Evolutionary conservation across 2,113 vertebrate genomes (phyloP).

Genomic region (Telmatochromis brachygnathus): DNA sequence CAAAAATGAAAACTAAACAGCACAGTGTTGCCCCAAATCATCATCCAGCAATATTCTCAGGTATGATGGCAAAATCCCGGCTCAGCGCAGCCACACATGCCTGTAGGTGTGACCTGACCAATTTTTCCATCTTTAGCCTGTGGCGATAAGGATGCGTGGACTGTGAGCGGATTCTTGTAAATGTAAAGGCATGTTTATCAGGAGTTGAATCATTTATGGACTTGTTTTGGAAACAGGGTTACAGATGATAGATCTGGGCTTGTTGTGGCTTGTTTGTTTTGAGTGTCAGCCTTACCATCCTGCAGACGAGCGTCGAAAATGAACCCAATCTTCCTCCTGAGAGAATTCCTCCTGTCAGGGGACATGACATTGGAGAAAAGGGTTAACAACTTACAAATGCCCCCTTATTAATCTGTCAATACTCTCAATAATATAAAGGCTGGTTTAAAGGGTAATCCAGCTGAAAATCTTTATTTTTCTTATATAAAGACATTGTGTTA

Average conservation of each 20-base stretch:
- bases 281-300: slow-evolving; percentile 54
- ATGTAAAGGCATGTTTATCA: background rate
- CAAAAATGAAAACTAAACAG: background rate
- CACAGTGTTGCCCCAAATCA: background rate
- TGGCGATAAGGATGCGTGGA: background rate
- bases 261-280: background rate
- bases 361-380: slow-evolving; percentile 9
- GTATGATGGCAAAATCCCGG: background rate
- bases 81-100: background rate
- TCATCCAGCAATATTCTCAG: fast-evolving
- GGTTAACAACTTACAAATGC: background rate
- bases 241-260: background rate
- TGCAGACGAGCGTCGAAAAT: slow-evolving; percentile 60
- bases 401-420: background rate
- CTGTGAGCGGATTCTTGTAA: background rate
- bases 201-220: background rate
- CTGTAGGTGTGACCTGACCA: background rate
- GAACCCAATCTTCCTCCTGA: slow-evolving; percentile 24
- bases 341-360: background rate
- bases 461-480: background rate
- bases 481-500: background rate
- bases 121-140: background rate
- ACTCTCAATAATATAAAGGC: background rate
- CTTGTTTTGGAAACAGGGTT: background rate
- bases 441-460: background rate